Conservation (phyloP, 2,797 vertebrate genomes). For the Huso huso region DNA sequence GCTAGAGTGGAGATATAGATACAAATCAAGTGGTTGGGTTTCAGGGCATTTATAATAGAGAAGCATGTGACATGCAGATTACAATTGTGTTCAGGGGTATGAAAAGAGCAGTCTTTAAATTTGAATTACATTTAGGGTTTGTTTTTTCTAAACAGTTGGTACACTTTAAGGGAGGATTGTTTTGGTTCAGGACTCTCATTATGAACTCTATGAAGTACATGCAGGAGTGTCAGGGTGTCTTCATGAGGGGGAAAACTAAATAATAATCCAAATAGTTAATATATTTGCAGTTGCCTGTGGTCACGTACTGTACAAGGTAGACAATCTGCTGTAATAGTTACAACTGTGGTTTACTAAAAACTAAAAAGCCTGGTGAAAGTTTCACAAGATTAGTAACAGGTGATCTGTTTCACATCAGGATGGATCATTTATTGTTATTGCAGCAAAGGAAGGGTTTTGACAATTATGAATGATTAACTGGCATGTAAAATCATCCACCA, state of each 20-base stretch:
- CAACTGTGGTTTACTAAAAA: conserved; percentile 2
- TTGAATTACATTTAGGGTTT: conserved; percentile 40
- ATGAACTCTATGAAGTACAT: conserved; percentile 32
- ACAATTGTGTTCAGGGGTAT: conserved; percentile 30
- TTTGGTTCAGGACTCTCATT: conserved; percentile 25
- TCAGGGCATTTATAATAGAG: conserved; percentile 46
- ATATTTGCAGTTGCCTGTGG: conserved; percentile 32
- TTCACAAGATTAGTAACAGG: conserved; percentile 5
- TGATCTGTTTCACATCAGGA: conserved; percentile 24
- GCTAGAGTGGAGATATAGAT: conserved; percentile 33
- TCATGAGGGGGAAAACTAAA: conserved; percentile 26
- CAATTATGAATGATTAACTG: conserved; percentile 15
- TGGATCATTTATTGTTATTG: conserved; percentile 21
- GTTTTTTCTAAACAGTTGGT: conserved; percentile 28
- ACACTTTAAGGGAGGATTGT: conserved; percentile 25
- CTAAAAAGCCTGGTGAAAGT: conserved; percentile 22
- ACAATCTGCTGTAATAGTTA: conserved; percentile 25
- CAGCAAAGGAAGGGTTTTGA: conserved; percentile 25
- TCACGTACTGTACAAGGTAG: conserved; percentile 39
- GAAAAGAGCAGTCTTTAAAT: conserved; percentile 49
- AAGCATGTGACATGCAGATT: conserved; percentile 49
- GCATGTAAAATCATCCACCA: background rate
- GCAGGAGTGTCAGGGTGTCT: conserved; percentile 18
- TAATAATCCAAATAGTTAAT: conserved; percentile 17
- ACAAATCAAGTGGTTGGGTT: conserved; percentile 44